Conservation (phyloP, 2,888 invertebrate genomes). For the Microctonus hyperodae region DNA sequence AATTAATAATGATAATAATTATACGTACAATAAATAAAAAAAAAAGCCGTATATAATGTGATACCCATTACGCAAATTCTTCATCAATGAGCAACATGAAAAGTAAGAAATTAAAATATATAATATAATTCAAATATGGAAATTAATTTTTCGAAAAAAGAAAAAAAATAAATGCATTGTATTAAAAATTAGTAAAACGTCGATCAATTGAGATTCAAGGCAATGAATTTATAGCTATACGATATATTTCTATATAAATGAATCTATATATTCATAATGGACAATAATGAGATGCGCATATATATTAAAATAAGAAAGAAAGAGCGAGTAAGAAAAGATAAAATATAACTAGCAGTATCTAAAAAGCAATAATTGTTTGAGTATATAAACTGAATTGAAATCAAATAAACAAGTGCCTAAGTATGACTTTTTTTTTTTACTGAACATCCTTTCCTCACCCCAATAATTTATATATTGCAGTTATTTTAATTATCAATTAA, state of each 20-base stretch:
- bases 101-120: not conserved
- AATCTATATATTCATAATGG: not conserved
- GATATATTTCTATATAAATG: not conserved
- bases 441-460: not conserved
- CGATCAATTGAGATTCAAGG: not conserved
- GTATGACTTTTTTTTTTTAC: slow-evolving; percentile 11
- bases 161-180: not conserved
- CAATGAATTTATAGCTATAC: not conserved
- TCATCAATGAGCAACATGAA: not conserved
- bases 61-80: not conserved
- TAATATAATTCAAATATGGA: not conserved
- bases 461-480: not conserved
- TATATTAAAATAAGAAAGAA: not conserved
- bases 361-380: slow-evolving; percentile 1
- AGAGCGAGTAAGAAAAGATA: not conserved
- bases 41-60: not conserved
- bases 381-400: not conserved
- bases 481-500: slow-evolving; percentile 20
- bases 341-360: not conserved
- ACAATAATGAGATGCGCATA: not conserved
- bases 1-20: not conserved
- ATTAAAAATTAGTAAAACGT: not conserved
- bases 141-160: not conserved
- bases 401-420: slow-evolving; percentile 25
- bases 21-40: slow-evolving; percentile 7